Percentiles rank a stretch among this genome's conserved stretches.
Conservation (phyloP, 2,113 vertebrate genomes). For the Ranitomeya imitator region DNA sequence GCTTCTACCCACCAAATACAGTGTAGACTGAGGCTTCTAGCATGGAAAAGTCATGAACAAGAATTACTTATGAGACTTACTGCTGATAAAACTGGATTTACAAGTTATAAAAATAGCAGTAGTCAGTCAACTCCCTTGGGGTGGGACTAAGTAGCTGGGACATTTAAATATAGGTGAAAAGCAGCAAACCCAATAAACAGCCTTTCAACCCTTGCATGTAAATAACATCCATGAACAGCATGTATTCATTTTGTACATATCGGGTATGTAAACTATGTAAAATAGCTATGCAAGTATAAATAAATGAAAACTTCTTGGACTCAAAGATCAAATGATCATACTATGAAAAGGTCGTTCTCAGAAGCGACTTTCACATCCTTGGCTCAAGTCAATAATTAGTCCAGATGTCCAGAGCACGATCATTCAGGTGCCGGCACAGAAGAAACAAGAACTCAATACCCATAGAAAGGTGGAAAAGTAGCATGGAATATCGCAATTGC, state of each 20-base stretch:
- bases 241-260: not conserved
- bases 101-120: constrained; percentile 10
- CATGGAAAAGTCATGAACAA: not conserved
- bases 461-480: no score
- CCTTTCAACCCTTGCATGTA: not conserved
- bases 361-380: no score
- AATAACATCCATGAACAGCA: not conserved
- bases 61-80: not conserved
- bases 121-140: not conserved
- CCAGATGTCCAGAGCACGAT: no score
- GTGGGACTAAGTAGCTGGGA: no score
- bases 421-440: no score
- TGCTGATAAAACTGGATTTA: not conserved
- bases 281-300: not conserved
- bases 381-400: no score
- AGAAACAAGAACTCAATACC: no score
- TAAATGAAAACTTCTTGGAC: no score
- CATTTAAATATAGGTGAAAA: not conserved
- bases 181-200: not conserved
- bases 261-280: not conserved
- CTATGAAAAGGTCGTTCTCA: no score
- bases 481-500: no score
- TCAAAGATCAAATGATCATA: no score
- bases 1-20: not conserved
- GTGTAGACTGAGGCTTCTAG: not conserved